phyloP scores from a whole-genome alignment of 2,888 invertebrate species.

The Perithous albicinctus region DNA sequence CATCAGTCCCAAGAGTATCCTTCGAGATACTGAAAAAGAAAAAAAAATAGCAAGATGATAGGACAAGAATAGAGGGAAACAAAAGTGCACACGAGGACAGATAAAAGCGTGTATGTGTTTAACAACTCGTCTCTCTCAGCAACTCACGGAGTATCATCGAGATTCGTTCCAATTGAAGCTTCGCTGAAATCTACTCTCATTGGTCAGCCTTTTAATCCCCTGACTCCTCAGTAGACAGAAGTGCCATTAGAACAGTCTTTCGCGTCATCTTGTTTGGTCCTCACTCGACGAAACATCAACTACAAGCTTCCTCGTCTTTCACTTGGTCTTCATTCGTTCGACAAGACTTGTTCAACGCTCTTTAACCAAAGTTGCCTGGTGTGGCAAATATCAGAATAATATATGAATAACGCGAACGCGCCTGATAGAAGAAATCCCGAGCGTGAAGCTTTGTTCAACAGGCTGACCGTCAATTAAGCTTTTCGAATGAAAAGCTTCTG shows the following conservation, averaged over 20 bases:
- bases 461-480: neutral
- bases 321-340: constrained; percentile 16
- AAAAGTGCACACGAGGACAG: neutral
- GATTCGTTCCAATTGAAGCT: constrained; percentile 80
- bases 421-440: too few species aligned
- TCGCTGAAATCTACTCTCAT: constrained; percentile 74
- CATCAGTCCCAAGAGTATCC: neutral
- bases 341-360: constrained; percentile 1
- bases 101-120: constrained; percentile 12
- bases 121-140: neutral
- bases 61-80: neutral
- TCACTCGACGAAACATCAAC: neutral
- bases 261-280: constrained; percentile 61
- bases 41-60: neutral
- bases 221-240: constrained; percentile 69
- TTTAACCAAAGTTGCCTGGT: neutral
- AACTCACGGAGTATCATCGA: constrained; percentile 72
- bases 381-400: neutral
- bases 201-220: constrained; percentile 81
- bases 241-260: constrained; percentile 53
- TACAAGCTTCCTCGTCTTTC: neutral
- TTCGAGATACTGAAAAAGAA: neutral
- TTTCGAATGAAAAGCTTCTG: neutral
- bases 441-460: neutral
- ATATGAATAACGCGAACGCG: neutral